Base-by-base conservation (phyloP, 2,797 vertebrate species). In the Lacerta agilis region DNA sequence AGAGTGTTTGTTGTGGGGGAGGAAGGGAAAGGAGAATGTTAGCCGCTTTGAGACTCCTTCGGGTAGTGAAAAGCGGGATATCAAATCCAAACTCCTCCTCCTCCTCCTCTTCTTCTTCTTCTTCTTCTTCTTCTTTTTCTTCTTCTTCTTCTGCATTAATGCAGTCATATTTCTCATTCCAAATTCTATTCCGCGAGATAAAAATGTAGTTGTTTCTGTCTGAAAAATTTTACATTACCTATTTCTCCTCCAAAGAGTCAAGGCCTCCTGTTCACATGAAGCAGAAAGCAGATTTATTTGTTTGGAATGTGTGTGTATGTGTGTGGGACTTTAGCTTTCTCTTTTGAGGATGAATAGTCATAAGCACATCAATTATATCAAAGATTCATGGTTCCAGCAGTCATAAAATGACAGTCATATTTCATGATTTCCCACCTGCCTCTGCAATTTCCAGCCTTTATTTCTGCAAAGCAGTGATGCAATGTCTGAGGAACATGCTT, bases 301-400 rank as follows among this genome's bases (percentile, higher is more conserved):
- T 23, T 81, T 43, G 49, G 17, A 73, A 45, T 71, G 49, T 25
- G 58, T 1, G 1, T 10, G 17, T 69, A 45, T 71, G 49, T 25
- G 58, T 1, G 1, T 8, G 8, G 2, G 27, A 85, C 64, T 82
- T 17, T 23, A 69, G 7, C 17, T 88, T 83, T 77, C 79, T 29
- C 82, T 36, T 64, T 58, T 83, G 3, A 88, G 41, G 49, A 87
- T 69, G 18, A 92, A 5, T 3, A 67, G 0, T 0, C 13, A 55
- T 23, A 23, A 72, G 2, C 27, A 10, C 29, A 45, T 81, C 69
- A 49, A 76, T 61, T 66, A 0, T 64, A 79, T 55, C 55, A 84
- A 77, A 91, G n/a, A 79, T 79, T 88, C 55, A 73, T 25, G 64
- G 75, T 17, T 88, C 15, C 55, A 86, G 23, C 49, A 90, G 64